These are phyloP conservation scores for Phataginus tetradactyla DNA, from an alignment of 2,797 vertebrate genomes.

Conservation along the genomic window DNA sequence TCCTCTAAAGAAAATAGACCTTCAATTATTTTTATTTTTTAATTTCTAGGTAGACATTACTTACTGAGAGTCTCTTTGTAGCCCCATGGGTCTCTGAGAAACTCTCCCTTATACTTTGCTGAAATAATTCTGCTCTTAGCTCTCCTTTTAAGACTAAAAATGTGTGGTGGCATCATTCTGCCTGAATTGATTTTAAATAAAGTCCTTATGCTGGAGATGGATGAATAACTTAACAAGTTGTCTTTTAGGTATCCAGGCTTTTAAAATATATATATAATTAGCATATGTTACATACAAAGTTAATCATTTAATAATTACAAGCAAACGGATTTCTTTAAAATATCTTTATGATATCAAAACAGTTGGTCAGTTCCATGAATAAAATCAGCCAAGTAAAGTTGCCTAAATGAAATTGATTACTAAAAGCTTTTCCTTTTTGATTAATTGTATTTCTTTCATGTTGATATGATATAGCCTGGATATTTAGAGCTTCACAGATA, in stretches of 20 bases:
- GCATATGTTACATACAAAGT: constrained; percentile 40
- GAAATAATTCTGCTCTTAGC: neutral
- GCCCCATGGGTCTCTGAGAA: neutral
- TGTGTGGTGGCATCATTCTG: neutral
- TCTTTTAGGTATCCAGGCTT: constrained; percentile 47
- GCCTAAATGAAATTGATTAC: constrained; percentile 1
- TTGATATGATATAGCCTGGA: neutral
- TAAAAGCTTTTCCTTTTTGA: neutral
- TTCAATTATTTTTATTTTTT: constrained; percentile 8
- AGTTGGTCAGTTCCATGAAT: constrained; percentile 22
- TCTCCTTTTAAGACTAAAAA: neutral
- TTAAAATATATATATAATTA: constrained; percentile 21
- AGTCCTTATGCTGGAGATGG: neutral
- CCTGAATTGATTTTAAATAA: neutral
- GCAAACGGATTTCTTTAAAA: constrained; percentile 36
- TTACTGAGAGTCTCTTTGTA: neutral
- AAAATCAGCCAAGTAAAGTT: constrained; percentile 37
- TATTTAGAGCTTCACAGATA: neutral
- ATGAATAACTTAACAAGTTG: constrained; percentile 23
- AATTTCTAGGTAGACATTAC: neutral
- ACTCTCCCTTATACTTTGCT: neutral
- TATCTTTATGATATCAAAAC: constrained; percentile 55
- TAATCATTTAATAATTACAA: constrained; percentile 63
- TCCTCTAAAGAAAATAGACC: neutral
- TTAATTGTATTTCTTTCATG: constrained; percentile 33